Conservation (phyloP, 2,113 vertebrate genomes). For the Ptychochromis oligacanthus region DNA sequence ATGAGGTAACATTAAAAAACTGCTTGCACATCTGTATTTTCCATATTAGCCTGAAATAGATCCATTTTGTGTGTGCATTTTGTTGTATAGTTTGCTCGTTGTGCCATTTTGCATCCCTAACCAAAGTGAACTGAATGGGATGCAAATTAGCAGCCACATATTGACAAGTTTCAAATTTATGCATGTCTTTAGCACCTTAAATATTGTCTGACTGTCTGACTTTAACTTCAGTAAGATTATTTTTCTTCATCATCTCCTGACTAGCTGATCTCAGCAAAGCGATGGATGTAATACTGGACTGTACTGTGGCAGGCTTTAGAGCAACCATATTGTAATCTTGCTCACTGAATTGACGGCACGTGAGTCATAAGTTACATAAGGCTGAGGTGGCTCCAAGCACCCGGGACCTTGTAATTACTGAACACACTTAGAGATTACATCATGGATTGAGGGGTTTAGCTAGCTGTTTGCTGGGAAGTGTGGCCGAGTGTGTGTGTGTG, state of each 20-base stretch:
- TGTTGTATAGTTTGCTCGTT: neutral
- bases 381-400: constrained; percentile 61
- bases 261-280: neutral
- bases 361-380: constrained; percentile 61
- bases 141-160: neutral
- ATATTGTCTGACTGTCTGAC: too few species aligned
- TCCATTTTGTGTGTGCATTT: neutral
- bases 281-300: neutral
- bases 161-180: neutral
- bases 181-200: neutral
- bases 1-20: neutral
- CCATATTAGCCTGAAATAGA: neutral
- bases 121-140: neutral
- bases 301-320: constrained; percentile 25
- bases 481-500: neutral
- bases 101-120: neutral
- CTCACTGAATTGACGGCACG: constrained; percentile 47
- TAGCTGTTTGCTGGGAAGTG: constrained; percentile 38
- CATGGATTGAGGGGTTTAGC: constrained; percentile 72
- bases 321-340: constrained; percentile 61
- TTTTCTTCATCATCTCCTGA: neutral
- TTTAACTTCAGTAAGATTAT: neutral
- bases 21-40: neutral
- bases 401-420: constrained; percentile 74
- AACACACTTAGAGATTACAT: constrained; percentile 76